phyloP scores from a whole-genome alignment of 2,797 vertebrate genomes.

The Macropus fuliginosus region DNA sequence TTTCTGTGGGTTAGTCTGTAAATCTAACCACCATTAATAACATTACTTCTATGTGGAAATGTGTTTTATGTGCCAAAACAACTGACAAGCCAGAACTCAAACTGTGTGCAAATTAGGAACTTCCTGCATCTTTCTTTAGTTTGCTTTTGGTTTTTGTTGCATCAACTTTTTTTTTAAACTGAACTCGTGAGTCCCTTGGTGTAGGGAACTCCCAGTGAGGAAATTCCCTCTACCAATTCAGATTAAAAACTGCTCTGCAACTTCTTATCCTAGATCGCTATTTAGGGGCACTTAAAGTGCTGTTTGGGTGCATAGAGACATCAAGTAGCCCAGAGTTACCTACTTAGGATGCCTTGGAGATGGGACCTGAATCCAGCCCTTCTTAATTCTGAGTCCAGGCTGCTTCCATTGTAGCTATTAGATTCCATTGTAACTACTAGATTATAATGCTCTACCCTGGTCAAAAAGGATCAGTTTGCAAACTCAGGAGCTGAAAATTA shows the following conservation, averaged over 20 bases:
- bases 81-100: background rate
- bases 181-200: background rate
- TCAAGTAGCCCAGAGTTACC: background rate
- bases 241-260: background rate
- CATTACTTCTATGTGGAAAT: background rate
- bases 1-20: background rate
- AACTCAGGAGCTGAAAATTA: background rate
- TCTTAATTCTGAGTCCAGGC: background rate
- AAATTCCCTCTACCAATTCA: background rate
- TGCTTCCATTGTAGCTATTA: background rate
- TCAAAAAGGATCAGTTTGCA: background rate
- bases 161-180: background rate
- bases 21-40: background rate
- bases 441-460: background rate
- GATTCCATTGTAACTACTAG: background rate
- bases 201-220: background rate
- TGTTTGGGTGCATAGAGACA: background rate
- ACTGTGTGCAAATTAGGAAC: constrained; percentile 1
- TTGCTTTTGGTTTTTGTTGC: background rate
- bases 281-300: background rate
- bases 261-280: background rate
- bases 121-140: background rate
- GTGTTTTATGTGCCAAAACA: background rate
- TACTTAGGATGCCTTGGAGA: background rate
- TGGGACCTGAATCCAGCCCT: background rate